Conservation (phyloP, 2,113 vertebrate genomes). For the Ailurus styani region DNA sequence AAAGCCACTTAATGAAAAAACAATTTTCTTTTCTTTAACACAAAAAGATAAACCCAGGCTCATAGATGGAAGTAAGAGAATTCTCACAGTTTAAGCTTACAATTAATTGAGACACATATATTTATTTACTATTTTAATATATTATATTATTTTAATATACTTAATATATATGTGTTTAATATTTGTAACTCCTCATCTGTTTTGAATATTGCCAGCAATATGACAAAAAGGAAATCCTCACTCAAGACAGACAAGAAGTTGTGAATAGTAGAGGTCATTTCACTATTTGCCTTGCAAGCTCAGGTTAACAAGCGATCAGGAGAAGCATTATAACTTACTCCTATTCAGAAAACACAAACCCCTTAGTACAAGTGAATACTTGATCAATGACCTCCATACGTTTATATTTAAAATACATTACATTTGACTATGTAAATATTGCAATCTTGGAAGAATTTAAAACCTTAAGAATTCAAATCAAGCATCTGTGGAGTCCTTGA, state of each 20-base stretch:
- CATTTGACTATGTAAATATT: background rate
- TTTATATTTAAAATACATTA: background rate
- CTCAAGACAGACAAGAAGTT: background rate
- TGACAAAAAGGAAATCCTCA: background rate
- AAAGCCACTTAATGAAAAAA: background rate
- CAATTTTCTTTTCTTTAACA: background rate
- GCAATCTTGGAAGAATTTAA: background rate
- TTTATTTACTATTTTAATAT: background rate
- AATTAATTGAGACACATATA: background rate
- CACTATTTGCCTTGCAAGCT: background rate
- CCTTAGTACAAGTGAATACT: background rate
- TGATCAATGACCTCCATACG: background rate
- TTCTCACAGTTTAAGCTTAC: background rate
- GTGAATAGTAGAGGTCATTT: background rate
- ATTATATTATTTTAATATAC: background rate
- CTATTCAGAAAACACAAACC: background rate
- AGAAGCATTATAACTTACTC: background rate
- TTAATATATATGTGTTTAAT: background rate
- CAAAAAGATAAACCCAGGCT: background rate
- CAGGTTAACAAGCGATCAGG: background rate
- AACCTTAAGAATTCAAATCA: background rate
- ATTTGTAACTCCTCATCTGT: background rate
- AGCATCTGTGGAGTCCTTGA: background rate
- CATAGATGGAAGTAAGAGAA: background rate
- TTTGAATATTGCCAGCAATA: background rate